Evolutionary conservation across 2,888 invertebrate species (phyloP), one percentile per base, ranked within the genome.

Genomic region (Lasioglossum vierecki): DNA sequence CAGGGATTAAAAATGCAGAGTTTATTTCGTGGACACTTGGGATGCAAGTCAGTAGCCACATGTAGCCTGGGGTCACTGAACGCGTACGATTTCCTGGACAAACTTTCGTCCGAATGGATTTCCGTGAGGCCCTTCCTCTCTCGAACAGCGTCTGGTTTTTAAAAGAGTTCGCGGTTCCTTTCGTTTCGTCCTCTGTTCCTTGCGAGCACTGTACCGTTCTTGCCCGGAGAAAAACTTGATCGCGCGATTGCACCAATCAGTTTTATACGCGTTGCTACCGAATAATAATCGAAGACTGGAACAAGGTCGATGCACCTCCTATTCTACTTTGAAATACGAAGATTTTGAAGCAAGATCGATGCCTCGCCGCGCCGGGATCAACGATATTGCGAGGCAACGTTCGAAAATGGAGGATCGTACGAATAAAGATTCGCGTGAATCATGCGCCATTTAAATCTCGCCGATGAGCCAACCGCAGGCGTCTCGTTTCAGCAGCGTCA

Each of bases 401-500:
- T 53, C 53, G 53, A 53, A 53, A 53, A 53, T 53, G 53, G 53
- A 8, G 8, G 22, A 22, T 22, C 60, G 60, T 26, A 60, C 11
- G 1, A 26, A 60, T 60, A 26, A 60, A 41, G 76, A 81, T 76
- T 60, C 26, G 39, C 18, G 22, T 3, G 41, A 79, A 75, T 80
- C 74, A 26, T 49, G 49, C 22, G 70, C 22, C 57, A 57, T 75
- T 63, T 39, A 68, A 72, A 86, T 80, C 87, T 80, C 72, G 35
- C n/a, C 76, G 80, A 80, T 87, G 87, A 39, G 85, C 53, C 82
- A 85, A 86, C 80, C 73, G 49, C 60, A 49, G 75, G 85, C 81
- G 85, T 88, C 71, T 76, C 88, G 79, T 89, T 90, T 90, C 85
- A 82, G 84, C 80, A 74, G 46, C 84, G 88, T 88, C 91, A 85